Evolutionary conservation across 2,113 vertebrate genomes (phyloP).

Genomic region (Oxyura jamaicensis): DNA sequence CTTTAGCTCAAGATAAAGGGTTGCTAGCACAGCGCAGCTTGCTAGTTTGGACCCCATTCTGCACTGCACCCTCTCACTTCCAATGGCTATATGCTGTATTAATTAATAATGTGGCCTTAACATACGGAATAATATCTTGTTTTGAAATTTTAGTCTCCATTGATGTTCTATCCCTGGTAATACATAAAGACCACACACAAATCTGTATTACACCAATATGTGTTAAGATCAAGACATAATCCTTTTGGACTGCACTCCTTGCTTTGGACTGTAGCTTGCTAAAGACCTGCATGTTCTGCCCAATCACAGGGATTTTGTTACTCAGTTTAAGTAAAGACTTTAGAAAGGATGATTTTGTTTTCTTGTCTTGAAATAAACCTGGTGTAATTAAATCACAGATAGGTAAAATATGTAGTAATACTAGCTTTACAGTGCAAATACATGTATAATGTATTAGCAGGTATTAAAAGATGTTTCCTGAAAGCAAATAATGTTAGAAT

Average conservation of each 20-base stretch:
- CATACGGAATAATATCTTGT: background rate
- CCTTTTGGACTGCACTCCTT: background rate
- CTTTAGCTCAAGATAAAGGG: background rate
- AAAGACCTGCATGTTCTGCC: background rate
- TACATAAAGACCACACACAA: background rate
- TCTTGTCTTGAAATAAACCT: background rate
- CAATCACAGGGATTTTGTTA: background rate
- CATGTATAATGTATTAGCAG: background rate
- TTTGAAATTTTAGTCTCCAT: background rate
- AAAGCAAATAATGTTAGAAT: conserved; percentile 23
- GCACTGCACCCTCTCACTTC: background rate
- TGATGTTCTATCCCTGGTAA: background rate
- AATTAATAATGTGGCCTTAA: background rate
- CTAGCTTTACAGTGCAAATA: background rate
- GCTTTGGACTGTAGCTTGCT: background rate
- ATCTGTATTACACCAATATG: background rate
- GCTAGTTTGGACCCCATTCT: background rate
- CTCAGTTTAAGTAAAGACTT: background rate
- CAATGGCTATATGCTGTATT: background rate
- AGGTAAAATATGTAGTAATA: background rate
- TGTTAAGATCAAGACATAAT: background rate
- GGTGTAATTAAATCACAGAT: background rate
- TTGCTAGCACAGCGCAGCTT: background rate
- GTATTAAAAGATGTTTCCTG: background rate
- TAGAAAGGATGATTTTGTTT: background rate